Percentiles rank a stretch among this genome's conserved stretches.
Evolutionary conservation across 2,113 vertebrate species (phyloP).

Genomic region (Tretioscincus oriximinensis): DNA sequence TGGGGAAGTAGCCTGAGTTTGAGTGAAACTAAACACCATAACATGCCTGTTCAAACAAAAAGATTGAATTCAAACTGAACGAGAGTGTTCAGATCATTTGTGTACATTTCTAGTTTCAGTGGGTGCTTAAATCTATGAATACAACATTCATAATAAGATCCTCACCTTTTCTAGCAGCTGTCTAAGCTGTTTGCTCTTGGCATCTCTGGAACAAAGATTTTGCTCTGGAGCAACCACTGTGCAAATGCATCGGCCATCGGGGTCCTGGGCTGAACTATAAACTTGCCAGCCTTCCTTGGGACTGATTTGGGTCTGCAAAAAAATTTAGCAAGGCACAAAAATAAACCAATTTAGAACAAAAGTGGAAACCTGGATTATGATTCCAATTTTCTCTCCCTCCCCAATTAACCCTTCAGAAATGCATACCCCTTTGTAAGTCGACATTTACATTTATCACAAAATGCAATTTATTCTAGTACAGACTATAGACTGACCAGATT

Average conservation of each 20-base stretch:
- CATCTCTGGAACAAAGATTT: constrained; percentile 94
- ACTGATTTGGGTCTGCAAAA: constrained; percentile 87
- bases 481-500: not conserved
- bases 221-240: constrained; percentile 97
- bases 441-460: not conserved
- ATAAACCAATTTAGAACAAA: not conserved
- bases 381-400: not conserved
- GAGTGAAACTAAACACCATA: too few species aligned
- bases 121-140: not conserved
- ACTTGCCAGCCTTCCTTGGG: constrained; percentile 98
- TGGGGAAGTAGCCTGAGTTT: too few species aligned
- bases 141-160: not conserved
- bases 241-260: constrained; percentile 95
- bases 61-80: too few species aligned
- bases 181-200: constrained; percentile 93
- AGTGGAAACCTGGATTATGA: not conserved
- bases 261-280: constrained; percentile 96
- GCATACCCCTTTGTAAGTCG: not conserved
- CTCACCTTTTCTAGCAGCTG: constrained; percentile 97
- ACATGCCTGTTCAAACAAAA: too few species aligned
- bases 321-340: constrained; percentile 36
- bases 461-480: not conserved
- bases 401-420: not conserved
- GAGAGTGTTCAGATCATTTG: too few species aligned
- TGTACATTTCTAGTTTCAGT: not conserved